Evolutionary conservation across 1,140 invertebrate species (phyloP).

Genomic region (Diorhabda carinulata): DNA sequence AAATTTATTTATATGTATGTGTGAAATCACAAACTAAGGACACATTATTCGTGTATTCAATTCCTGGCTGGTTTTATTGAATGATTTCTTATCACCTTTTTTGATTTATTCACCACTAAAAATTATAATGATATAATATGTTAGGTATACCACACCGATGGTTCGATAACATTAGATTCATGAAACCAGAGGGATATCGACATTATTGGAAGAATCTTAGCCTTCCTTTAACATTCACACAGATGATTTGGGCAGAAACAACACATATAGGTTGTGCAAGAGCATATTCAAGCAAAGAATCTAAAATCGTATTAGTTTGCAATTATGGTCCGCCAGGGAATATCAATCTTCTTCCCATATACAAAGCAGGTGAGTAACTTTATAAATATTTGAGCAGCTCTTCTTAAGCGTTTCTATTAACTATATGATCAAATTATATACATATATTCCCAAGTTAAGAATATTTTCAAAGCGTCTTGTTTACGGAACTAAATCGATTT

Average conservation of each 20-base stretch:
- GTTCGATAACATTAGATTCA: neutral
- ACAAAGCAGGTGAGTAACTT: constrained; percentile 3
- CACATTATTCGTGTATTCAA: too few species aligned
- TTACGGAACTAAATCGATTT: too few species aligned
- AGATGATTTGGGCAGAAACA: constrained; percentile 25
- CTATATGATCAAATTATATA: too few species aligned
- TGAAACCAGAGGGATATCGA: neutral
- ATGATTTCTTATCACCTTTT: too few species aligned
- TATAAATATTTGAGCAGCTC: neutral
- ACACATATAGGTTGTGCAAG: constrained; percentile 24
- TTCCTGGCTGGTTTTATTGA: too few species aligned
- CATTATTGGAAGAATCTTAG: neutral
- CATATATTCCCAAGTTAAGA: too few species aligned
- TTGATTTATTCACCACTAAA: too few species aligned
- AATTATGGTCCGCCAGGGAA: constrained; percentile 29
- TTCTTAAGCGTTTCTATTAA: too few species aligned
- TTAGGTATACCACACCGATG: neutral
- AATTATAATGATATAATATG: too few species aligned
- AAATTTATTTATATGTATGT: too few species aligned
- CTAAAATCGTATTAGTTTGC: constrained; percentile 12
- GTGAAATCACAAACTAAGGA: too few species aligned
- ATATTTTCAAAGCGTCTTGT: too few species aligned
- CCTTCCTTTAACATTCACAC: constrained; percentile 9
- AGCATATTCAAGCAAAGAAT: neutral
- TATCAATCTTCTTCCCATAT: constrained; percentile 14